Evolutionary conservation across 1,140 invertebrate genomes (phyloP).

Genomic region (Psilanteris sp.): DNA sequence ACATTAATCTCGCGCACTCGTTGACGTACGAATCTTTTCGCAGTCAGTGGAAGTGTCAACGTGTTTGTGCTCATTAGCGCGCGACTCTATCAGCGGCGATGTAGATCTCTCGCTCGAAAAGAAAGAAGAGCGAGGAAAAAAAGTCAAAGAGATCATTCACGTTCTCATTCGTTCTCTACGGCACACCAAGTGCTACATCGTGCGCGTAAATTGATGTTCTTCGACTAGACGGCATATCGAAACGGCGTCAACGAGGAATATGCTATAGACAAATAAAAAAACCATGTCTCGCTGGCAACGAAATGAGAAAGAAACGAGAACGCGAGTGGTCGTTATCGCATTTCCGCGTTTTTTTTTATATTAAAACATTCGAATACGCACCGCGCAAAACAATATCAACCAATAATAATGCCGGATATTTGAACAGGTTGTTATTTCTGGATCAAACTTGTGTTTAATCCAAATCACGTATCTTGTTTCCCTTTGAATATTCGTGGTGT

Average conservation of each 20-base stretch:
- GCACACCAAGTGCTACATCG: constrained; percentile 35
- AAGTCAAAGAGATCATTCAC: constrained; percentile 16
- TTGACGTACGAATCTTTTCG: constrained; percentile 23
- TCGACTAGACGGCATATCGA: constrained; percentile 25
- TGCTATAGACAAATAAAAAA: constrained; percentile 32
- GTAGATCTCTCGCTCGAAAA: constrained; percentile 7
- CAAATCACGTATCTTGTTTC: too few relatives aligned
- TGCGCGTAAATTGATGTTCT: constrained; percentile 37
- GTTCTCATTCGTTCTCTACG: constrained; percentile 22
- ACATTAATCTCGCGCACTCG: constrained; percentile 28
- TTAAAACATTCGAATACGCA: too few relatives aligned
- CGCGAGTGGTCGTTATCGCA: constrained; percentile 33
- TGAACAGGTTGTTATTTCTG: too few relatives aligned
- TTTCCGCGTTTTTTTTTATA: constrained; percentile 26
- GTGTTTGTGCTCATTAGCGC: constrained; percentile 40
- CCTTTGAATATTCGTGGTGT: too few relatives aligned
- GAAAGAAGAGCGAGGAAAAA: constrained; percentile 5
- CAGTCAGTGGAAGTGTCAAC: constrained; percentile 27
- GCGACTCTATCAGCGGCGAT: constrained; percentile 14
- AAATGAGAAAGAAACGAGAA: constrained; percentile 31
- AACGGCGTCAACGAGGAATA: constrained; percentile 20
- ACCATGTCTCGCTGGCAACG: constrained; percentile 19
- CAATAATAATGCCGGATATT: too few relatives aligned
- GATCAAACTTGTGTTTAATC: too few relatives aligned
- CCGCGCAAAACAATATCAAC: too few relatives aligned